Base-by-base conservation (phyloP, 92 coral and sea anemone species). In the Siderastrea siderea region DNA sequence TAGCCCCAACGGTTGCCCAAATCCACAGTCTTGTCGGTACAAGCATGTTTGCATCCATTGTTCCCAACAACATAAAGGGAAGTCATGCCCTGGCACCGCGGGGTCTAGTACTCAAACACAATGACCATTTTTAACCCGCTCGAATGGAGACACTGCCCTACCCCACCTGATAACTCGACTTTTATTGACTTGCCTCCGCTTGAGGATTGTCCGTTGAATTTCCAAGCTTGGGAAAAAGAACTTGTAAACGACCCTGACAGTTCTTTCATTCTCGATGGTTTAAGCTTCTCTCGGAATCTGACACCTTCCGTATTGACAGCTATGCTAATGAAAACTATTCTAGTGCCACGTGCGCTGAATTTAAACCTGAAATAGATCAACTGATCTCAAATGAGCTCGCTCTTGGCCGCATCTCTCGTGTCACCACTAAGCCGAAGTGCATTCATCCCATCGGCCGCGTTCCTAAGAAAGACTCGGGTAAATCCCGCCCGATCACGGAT, bases 151-250 rank as follows among this genome's bases (percentile, higher is more conserved):
- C 71, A 7, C 12, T 67, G 71, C 48, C 71, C 47, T 26, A 26
- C 43, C 71, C 47, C 47, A 3, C 71, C 71, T 26, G 71, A 38
- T 6, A 38, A 26, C 48, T 67, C 71, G 68, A 13, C 77, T 45
- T 45, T 72, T 48, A 26, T 15, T 3, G 12, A 48, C 19, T 26
- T 11, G 0, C 26, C 83, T 19, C 83, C 54, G 74, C 84, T 79
- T 58, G 84, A 79, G 69, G 68, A 70, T 9, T 71, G 58, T n/a
- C 79, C 70, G 1, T n/a, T 82, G 44, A 68, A 71, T 15, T 82
- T 70, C 87, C 87, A 82, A 69, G 79, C 87, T 82, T 82, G 87
- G 87, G 79, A 83, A 71, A 68, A 45, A 0, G 80, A 83, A 54
- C 71, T 83, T 19, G 54, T 12, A 4, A 1, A 11, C 7, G 87